A percentile compares a stretch with the other conserved stretches of the same genome.
These are phyloP conservation scores for Leptothorax acervorum DNA, from an alignment of 2,888 invertebrate species.

Conservation along the genomic window DNA sequence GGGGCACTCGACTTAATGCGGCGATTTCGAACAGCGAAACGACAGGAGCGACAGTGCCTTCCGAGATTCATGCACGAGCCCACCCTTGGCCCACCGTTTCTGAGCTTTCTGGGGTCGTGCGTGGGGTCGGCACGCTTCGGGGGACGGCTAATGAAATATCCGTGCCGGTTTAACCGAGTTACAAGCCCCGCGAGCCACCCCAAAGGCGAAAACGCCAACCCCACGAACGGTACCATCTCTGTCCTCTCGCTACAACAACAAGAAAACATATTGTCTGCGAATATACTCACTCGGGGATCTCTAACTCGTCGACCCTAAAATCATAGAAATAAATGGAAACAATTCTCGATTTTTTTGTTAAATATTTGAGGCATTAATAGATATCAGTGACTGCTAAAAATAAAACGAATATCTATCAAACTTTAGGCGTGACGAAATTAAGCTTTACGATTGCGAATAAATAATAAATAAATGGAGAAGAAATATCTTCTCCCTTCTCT, in stretches of 20 bases:
- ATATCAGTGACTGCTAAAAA: background rate
- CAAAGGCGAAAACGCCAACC: constrained; percentile 71
- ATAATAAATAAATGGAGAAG: background rate
- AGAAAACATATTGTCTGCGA: constrained; percentile 85
- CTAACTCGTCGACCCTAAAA: background rate
- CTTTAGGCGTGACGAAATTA: background rate
- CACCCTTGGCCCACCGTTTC: constrained; percentile 45
- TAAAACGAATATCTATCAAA: background rate
- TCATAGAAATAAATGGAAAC: background rate
- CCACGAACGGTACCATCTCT: constrained; percentile 67
- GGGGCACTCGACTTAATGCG: constrained; percentile 81
- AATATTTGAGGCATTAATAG: background rate
- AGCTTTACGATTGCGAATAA: background rate
- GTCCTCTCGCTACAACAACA: constrained; percentile 77
- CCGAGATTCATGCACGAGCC: constrained; percentile 66
- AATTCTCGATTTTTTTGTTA: background rate
- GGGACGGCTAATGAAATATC: constrained; percentile 85
- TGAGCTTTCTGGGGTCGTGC: constrained; percentile 71
- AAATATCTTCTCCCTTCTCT: background rate
- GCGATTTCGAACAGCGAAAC: constrained; percentile 74
- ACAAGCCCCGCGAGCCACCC: constrained; percentile 79
- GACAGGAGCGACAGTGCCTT: constrained; percentile 67
- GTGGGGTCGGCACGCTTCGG: constrained; percentile 72
- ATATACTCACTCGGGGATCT: constrained; percentile 67
- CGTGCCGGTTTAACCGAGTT: constrained; percentile 85